Percentiles rank a stretch among this genome's conserved stretches.
phyloP scores from a whole-genome alignment of 2,113 vertebrate species.

The Fulmarus glacialis region DNA sequence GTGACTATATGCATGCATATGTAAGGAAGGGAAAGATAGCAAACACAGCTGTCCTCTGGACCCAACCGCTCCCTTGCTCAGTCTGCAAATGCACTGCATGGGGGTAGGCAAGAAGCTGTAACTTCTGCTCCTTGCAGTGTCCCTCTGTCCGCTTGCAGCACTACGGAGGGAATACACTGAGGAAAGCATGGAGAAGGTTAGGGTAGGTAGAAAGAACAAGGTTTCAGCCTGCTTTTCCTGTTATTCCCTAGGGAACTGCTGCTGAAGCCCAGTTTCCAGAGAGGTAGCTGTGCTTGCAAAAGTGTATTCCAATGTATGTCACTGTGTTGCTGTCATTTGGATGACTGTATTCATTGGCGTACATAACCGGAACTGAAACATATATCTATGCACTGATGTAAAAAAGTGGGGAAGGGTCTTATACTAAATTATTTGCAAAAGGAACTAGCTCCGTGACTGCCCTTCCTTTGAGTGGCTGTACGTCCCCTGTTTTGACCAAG shows the following conservation, averaged over 20 bases:
- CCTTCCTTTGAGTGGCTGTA: neutral
- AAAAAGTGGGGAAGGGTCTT: neutral
- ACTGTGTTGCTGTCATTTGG: neutral
- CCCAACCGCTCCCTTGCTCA: neutral
- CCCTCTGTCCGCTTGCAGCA: neutral
- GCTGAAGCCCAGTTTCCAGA: neutral
- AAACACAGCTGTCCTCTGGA: neutral
- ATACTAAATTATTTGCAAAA: neutral
- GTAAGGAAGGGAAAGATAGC: neutral
- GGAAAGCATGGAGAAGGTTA: neutral
- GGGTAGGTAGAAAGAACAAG: neutral
- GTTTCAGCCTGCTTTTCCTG: neutral
- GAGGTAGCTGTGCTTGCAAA: neutral
- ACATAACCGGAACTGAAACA: neutral
- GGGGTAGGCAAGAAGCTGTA: neutral
- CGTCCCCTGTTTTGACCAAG: neutral
- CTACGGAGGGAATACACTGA: neutral
- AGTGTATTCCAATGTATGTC: neutral
- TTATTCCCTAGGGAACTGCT: neutral
- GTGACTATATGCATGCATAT: neutral
- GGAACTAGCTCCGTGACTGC: neutral
- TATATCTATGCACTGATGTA: neutral
- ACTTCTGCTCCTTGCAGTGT: neutral
- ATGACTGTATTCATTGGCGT: neutral
- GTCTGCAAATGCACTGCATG: neutral